Percentiles rank a stretch among this genome's conserved stretches.
phyloP scores from a whole-genome alignment of 2,888 invertebrate genomes.

The Selenia dentaria region DNA sequence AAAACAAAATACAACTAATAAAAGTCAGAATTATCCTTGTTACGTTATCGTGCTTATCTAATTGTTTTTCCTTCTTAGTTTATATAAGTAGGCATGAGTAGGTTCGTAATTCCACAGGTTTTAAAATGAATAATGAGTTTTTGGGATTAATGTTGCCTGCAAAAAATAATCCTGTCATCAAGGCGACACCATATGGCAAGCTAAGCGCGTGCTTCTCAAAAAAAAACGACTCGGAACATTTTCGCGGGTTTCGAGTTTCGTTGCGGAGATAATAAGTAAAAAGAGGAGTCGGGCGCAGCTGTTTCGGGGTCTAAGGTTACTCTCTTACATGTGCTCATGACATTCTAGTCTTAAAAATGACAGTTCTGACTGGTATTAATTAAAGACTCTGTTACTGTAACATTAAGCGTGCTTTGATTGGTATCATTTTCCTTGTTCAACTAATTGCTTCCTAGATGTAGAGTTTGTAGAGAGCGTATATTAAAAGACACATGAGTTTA shows the following conservation, averaged over 20 bases:
- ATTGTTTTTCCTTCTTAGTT: neutral
- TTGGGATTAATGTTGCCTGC: constrained; percentile 32
- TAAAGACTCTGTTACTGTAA: no score
- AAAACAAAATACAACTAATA: no score
- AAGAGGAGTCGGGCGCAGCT: constrained; percentile 64
- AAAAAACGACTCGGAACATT: constrained; percentile 48
- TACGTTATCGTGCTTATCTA: no score
- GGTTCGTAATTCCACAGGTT: constrained; percentile 2
- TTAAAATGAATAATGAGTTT: constrained; percentile 38
- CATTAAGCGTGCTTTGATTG: no score
- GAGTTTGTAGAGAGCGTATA: no score
- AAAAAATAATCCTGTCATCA: constrained; percentile 48
- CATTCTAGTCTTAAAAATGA: constrained; percentile 15
- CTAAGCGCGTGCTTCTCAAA: constrained; percentile 71
- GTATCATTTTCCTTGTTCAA: no score
- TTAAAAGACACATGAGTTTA: no score
- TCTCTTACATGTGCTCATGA: constrained; percentile 56
- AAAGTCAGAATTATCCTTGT: no score
- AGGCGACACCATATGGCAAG: constrained; percentile 68
- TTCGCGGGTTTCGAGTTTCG: constrained; percentile 75
- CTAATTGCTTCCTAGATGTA: no score
- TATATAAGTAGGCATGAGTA: neutral
- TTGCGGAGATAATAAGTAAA: constrained; percentile 61
- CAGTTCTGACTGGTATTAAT: no score
- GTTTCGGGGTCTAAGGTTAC: constrained; percentile 70